phyloP scores from a whole-genome alignment of 2,888 invertebrate genomes.

The Cantharis flavilabris region DNA sequence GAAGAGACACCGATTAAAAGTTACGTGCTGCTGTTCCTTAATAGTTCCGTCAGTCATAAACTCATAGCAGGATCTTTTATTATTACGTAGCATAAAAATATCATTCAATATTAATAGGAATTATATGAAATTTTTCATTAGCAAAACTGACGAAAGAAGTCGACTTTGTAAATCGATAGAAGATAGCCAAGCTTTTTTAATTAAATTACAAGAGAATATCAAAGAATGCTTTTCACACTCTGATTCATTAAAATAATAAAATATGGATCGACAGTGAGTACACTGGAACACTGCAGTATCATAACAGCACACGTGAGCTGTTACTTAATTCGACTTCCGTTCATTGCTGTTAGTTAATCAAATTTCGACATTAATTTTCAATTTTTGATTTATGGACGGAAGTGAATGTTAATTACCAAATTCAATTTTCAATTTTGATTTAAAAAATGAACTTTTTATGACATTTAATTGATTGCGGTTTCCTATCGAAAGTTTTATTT shows the following conservation, averaged over 20 bases:
- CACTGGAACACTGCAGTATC: not conserved
- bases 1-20: constrained; percentile 26
- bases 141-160: not conserved
- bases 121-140: not conserved
- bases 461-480: not conserved
- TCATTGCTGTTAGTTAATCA: not conserved
- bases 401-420: not conserved
- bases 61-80: constrained; percentile 12
- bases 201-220: not conserved
- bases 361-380: not conserved
- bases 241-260: not conserved
- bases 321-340: no score
- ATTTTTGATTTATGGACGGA: not conserved
- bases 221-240: not conserved
- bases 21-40: constrained; percentile 21
- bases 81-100: not conserved
- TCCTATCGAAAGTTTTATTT: not conserved
- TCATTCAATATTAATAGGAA: not conserved
- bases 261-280: not conserved
- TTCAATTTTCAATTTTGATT: not conserved
- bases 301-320: not conserved
- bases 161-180: not conserved
- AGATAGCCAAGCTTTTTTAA: not conserved
- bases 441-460: not conserved
- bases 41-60: constrained; percentile 23